Evolutionary conservation across 2,888 invertebrate species (phyloP).

Genomic region (Epistrophe eligans): DNA sequence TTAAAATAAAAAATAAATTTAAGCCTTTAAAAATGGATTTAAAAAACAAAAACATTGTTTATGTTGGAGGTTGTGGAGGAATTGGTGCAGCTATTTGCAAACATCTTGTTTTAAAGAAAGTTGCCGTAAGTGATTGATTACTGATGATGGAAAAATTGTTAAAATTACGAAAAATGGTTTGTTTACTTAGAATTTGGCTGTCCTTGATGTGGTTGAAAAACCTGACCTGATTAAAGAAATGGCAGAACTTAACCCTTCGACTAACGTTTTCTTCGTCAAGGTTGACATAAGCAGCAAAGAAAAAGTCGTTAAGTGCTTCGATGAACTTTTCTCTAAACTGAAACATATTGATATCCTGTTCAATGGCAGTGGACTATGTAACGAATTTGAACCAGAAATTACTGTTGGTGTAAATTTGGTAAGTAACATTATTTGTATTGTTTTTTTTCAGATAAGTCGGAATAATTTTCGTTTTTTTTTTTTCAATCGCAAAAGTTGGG

Average conservation of each 20-base stretch:
- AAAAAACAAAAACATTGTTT: conserved; percentile 80
- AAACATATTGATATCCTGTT: conserved; percentile 59
- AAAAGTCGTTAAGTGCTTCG: conserved; percentile 79
- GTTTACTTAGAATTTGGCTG: conserved; percentile 79
- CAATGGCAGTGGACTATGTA: conserved; percentile 79
- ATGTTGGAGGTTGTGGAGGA: conserved; percentile 80
- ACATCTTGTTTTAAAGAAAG: conserved; percentile 79
- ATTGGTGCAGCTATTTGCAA: conserved; percentile 80
- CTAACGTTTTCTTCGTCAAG: conserved; percentile 80
- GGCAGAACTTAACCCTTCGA: conserved; percentile 77
- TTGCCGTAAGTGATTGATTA: conserved; percentile 76
- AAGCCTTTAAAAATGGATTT: conserved; percentile 76
- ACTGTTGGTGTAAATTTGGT: conserved; percentile 82
- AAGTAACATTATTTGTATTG: conserved; percentile 6
- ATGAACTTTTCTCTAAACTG: conserved; percentile 78
- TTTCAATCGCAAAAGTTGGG: conserved; percentile 84
- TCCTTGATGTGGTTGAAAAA: conserved; percentile 81
- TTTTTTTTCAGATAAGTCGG: neutral
- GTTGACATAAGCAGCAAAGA: conserved; percentile 79
- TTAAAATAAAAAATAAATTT: no score
- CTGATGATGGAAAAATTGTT: neutral
- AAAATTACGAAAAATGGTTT: neutral
- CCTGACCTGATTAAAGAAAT: conserved; percentile 80
- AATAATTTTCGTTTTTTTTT: neutral
- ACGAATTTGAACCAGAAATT: conserved; percentile 80